Conservation (phyloP, 2,888 invertebrate species). For the Ariolimax columbianus region DNA sequence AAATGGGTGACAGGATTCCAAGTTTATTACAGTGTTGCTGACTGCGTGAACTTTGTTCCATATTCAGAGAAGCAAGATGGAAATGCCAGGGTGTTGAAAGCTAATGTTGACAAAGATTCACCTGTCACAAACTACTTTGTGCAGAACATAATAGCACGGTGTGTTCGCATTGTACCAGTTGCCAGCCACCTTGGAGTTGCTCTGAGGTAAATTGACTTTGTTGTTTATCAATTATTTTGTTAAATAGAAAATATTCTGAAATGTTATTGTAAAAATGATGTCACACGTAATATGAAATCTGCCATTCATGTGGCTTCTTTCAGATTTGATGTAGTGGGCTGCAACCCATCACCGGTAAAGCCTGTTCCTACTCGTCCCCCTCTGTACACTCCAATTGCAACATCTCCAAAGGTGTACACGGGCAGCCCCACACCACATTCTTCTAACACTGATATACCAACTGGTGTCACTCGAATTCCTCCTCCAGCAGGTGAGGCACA, state of each 20-base stretch:
- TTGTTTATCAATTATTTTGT: background rate
- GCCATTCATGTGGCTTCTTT: background rate
- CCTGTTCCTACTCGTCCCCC: slow-evolving; percentile 7
- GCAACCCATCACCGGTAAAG: slow-evolving; percentile 34
- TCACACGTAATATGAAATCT: background rate
- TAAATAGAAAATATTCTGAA: background rate
- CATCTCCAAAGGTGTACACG: background rate
- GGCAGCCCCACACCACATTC: slow-evolving; percentile 20
- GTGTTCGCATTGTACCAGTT: slow-evolving; percentile 51
- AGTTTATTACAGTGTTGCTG: slow-evolving; percentile 61
- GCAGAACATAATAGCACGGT: slow-evolving; percentile 43
- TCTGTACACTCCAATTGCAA: slow-evolving; percentile 22
- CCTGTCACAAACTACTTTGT: slow-evolving; percentile 48
- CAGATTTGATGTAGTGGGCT: slow-evolving; percentile 53
- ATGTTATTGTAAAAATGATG: too few relatives aligned
- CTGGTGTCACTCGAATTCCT: slow-evolving; percentile 7
- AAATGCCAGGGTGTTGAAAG: slow-evolving; percentile 43
- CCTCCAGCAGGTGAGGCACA: slow-evolving; percentile 21
- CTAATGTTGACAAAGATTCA: slow-evolving; percentile 48
- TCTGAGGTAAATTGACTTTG: slow-evolving; percentile 41
- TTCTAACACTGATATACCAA: background rate
- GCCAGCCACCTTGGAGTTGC: slow-evolving; percentile 41
- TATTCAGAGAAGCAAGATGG: slow-evolving; percentile 56
- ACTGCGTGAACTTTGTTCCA: slow-evolving; percentile 61
- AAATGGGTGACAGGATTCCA: slow-evolving; percentile 63